Conservation (phyloP, 2,888 invertebrate species). For the Osmoderma eremita region DNA sequence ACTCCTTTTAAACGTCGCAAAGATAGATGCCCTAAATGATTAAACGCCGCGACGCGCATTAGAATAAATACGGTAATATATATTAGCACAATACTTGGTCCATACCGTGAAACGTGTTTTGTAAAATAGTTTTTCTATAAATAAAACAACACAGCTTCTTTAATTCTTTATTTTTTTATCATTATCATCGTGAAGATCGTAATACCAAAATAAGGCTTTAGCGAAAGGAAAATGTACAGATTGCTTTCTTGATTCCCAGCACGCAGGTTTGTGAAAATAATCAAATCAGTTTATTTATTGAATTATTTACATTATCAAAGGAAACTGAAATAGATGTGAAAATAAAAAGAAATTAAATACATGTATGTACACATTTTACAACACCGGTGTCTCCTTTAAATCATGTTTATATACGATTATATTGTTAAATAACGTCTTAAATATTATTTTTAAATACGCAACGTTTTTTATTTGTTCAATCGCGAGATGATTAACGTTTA, state of each 20-base stretch:
- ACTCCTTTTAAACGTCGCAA: too few species aligned
- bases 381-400: neutral
- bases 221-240: conserved; percentile 14
- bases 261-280: neutral
- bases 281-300: neutral
- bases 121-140: too few species aligned
- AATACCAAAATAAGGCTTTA: conserved; percentile 32
- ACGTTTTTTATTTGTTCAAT: too few species aligned
- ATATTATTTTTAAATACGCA: too few species aligned
- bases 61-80: too few species aligned
- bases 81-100: too few species aligned
- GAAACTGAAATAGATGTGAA: neutral
- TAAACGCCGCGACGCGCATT: too few species aligned
- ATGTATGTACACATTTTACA: conserved; percentile 34
- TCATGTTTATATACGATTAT: conserved; percentile 1
- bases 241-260: too few species aligned
- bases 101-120: too few species aligned
- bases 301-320: conserved; percentile 18
- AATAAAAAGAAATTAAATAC: conserved; percentile 21
- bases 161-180: conserved; percentile 19
- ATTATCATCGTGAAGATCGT: conserved; percentile 14
- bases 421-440: neutral
- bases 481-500: too few species aligned
- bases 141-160: too few species aligned
- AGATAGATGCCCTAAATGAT: too few species aligned